Percentiles rank a stretch among this genome's conserved stretches.
These are phyloP conservation scores for Clinocottus analis DNA, from an alignment of 2,113 vertebrate species.

Conservation along the genomic window DNA sequence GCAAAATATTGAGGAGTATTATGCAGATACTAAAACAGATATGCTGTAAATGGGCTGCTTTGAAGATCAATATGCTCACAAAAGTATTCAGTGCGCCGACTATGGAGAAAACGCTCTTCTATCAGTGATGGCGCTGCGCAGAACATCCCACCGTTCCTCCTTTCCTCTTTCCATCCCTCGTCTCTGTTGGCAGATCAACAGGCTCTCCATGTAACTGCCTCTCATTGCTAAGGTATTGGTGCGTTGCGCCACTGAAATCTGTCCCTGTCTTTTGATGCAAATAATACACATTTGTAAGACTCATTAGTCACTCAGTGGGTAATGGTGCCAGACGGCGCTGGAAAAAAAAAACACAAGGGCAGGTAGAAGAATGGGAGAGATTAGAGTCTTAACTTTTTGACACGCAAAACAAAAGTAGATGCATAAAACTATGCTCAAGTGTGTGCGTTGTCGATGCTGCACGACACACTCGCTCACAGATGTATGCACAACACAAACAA, in stretches of 20 bases:
- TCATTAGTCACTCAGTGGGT: conserved; percentile 74
- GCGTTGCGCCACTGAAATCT: conserved; percentile 47
- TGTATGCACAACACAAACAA: conserved; percentile 5
- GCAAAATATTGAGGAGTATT: neutral
- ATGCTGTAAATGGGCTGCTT: neutral
- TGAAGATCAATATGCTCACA: conserved; percentile 26
- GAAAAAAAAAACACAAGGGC: conserved; percentile 59
- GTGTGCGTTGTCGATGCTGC: neutral
- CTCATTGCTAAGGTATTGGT: conserved; percentile 32
- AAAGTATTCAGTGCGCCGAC: conserved; percentile 24
- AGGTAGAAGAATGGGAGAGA: conserved; percentile 47
- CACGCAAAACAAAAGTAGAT: conserved; percentile 10
- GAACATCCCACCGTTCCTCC: conserved; percentile 6
- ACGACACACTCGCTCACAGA: conserved; percentile 3
- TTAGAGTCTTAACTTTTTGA: conserved; percentile 41
- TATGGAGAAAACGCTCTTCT: conserved; percentile 5
- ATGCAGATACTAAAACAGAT: neutral
- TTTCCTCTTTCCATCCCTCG: neutral
- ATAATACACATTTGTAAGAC: conserved; percentile 75
- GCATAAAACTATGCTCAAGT: neutral
- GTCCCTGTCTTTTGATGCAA: conserved; percentile 69
- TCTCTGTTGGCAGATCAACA: conserved; percentile 52
- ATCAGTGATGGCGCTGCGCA: conserved; percentile 13
- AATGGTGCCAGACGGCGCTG: conserved; percentile 63
- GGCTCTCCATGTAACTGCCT: conserved; percentile 44